Percentiles rank a stretch among this genome's conserved stretches.
These are phyloP conservation scores for Ephialtes manifestator DNA, from an alignment of 2,888 invertebrate species.

Conservation along the genomic window DNA sequence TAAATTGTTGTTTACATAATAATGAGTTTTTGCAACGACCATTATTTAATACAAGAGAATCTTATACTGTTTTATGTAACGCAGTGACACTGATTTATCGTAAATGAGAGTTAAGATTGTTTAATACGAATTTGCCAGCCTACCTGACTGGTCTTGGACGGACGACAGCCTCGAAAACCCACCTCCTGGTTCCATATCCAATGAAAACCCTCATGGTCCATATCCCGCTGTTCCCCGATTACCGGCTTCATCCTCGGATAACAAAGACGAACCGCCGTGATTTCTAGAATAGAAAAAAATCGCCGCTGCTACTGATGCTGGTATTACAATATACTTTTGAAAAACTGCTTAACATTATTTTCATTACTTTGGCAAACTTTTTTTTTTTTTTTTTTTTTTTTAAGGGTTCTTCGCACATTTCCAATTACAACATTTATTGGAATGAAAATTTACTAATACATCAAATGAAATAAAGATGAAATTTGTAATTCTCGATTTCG, in stretches of 20 bases:
- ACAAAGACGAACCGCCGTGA: slow-evolving; percentile 33
- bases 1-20: no score
- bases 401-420: no score
- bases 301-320: slow-evolving; percentile 38
- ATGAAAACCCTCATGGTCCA: slow-evolving; percentile 31
- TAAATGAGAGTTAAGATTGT: background rate
- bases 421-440: no score
- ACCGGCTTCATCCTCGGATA: slow-evolving; percentile 25
- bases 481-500: no score
- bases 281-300: slow-evolving; percentile 37
- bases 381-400: slow-evolving; percentile 7
- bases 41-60: background rate
- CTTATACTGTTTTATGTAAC: background rate
- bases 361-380: slow-evolving; percentile 23
- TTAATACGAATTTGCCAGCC: slow-evolving; percentile 53
- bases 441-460: no score
- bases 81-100: background rate
- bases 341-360: slow-evolving; percentile 32
- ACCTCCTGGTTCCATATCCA: slow-evolving; percentile 6
- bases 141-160: slow-evolving; percentile 60
- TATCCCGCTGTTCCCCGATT: slow-evolving; percentile 21
- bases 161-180: slow-evolving; percentile 41
- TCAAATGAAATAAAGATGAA: no score
- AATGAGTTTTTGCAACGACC: no score
- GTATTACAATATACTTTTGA: slow-evolving; percentile 30